phyloP scores from a whole-genome alignment of 2,797 vertebrate genomes.

The Dicrostonyx torquatus region DNA sequence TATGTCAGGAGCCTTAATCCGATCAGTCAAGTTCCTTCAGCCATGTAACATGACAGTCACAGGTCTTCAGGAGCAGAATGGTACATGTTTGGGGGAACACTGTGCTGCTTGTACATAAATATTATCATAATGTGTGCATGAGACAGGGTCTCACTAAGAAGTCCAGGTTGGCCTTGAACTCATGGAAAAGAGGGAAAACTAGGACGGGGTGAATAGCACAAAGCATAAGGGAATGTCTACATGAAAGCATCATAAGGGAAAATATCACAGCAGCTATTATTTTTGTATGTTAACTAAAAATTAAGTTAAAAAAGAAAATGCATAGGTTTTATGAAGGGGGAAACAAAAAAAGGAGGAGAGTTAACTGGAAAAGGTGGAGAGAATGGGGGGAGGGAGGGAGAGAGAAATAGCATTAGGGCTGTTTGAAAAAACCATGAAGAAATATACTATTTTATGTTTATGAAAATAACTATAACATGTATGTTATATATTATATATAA shows the following conservation, averaged over 20 bases:
- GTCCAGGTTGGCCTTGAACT: not conserved
- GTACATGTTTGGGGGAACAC: not conserved
- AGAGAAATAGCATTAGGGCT: no score
- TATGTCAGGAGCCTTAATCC: not conserved
- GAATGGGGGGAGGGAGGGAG: accelerated
- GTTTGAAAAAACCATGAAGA: not conserved
- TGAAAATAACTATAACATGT: not conserved
- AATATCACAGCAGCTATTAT: not conserved
- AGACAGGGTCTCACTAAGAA: not conserved
- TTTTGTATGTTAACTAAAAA: not conserved
- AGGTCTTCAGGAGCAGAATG: not conserved
- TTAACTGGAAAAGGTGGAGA: no score
- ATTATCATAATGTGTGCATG: not conserved
- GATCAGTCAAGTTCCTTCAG: not conserved
- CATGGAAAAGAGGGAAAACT: not conserved
- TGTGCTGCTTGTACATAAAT: not conserved
- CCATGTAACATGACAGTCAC: not conserved
- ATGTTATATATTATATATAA: not conserved
- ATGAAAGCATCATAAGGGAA: not conserved
- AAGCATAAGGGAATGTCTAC: not conserved
- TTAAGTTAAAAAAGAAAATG: not conserved
- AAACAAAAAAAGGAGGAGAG: not conserved
- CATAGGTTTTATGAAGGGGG: no score
- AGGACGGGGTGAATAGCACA: not conserved
- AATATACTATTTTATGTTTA: not conserved